Base-by-base conservation (phyloP, 2,888 invertebrate genomes). In the Epiperipatus broadwayi region DNA sequence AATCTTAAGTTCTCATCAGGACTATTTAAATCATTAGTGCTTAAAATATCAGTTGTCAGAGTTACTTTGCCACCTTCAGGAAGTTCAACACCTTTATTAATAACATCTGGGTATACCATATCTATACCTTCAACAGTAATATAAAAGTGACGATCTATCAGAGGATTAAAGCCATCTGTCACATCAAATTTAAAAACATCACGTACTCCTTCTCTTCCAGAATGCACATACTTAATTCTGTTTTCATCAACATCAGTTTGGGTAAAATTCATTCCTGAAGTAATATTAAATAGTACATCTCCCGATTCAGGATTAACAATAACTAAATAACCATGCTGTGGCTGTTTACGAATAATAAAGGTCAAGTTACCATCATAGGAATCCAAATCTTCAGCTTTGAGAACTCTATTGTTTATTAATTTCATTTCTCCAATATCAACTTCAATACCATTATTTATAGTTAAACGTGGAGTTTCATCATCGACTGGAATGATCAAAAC, bases 101-200 rank as follows among this genome's bases (percentile, higher is more conserved):
- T 46, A 3, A 56, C 52, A 28, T 52, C 51, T 4, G 58, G 59
- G 41, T 52, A 56, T 2, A 52, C 46, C 19, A 48, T 49, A 41
- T 57, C 58, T 22, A 53, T 45, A 3, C 56, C 54, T 42, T 54
- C 53, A 8, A 59, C 50, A 3, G 51, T 53, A 7, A 59, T 50
- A 46, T 56, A 56, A 43, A 59, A 57, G 37, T 56, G 51, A 3
- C 54, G 44, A 43, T 59, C 57, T 15, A 56, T 52, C 15, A 56
- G 48, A 3, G 53, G 51, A 42, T 60, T 60, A 8, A 52, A 45
- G 3, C 57, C 56, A 46, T 60, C 59, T 3, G 56, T 56, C 7
- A 60, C 50, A 43, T 59, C 58, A 48, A 60, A 55, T 40, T 56
- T 57, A 22, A 60, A 51, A 4, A 57, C 41, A 45, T 60, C 59